A percentile compares a stretch with the other conserved stretches of the same genome.
Evolutionary conservation across 2,797 vertebrate species (phyloP).

Genomic region (Eulemur albifrons): DNA sequence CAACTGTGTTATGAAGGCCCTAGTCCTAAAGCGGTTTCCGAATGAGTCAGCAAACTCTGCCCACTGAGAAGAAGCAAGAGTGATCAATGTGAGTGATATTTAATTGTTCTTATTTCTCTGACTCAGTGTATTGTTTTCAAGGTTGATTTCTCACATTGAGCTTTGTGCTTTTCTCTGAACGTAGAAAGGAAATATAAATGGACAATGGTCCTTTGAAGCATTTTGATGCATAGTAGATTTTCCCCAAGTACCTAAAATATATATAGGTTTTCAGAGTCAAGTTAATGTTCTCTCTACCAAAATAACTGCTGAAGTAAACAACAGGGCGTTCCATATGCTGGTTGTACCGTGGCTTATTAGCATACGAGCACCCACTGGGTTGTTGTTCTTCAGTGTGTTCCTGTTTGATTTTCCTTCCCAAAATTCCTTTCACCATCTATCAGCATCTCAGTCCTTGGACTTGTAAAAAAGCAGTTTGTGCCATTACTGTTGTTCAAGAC

Average conservation of each 20-base stretch:
- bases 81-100: neutral
- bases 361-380: fast-evolving
- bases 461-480: neutral
- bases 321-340: fast-evolving
- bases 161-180: neutral
- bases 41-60: neutral
- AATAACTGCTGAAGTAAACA: neutral
- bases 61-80: neutral
- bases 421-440: neutral
- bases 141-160: neutral
- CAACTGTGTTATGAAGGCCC: neutral
- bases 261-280: neutral
- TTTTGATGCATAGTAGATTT: neutral
- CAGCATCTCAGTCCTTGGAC: neutral
- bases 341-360: neutral
- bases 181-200: neutral
- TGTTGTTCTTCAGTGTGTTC: neutral
- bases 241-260: neutral
- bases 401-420: neutral
- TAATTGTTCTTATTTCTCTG: neutral
- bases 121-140: neutral
- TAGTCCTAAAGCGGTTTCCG: neutral
- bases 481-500: neutral
- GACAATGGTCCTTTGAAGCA: neutral
- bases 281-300: neutral